Evolutionary conservation across 1,140 invertebrate species (phyloP).

Genomic region (Lepeophtheirus salmonis): DNA sequence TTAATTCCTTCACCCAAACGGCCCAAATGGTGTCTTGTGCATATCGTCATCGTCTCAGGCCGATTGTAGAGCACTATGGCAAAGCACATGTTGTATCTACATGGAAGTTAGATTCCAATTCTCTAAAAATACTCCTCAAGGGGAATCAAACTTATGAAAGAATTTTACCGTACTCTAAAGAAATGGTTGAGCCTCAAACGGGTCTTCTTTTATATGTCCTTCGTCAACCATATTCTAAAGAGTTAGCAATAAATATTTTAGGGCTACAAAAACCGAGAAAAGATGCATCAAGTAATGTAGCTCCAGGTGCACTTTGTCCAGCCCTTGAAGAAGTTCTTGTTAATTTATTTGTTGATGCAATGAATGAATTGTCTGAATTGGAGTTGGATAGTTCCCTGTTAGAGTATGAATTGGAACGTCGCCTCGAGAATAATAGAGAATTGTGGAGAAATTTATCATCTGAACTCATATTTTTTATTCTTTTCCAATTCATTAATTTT

Average conservation of each 20-base stretch:
- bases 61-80: constrained; percentile 79
- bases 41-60: constrained; percentile 67
- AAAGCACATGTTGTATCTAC: constrained; percentile 37
- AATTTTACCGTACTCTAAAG: constrained; percentile 62
- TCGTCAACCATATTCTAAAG: constrained; percentile 82
- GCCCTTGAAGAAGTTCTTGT: constrained; percentile 73
- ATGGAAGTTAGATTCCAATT: constrained; percentile 71
- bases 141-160: constrained; percentile 37
- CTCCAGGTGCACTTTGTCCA: constrained; percentile 6
- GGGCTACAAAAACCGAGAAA: constrained; percentile 62
- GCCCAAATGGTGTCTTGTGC: constrained; percentile 89
- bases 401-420: constrained; percentile 40
- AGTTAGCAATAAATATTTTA: constrained; percentile 87
- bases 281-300: not conserved
- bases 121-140: constrained; percentile 67
- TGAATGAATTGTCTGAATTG: no score
- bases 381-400: constrained; percentile 12
- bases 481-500: constrained; percentile 83
- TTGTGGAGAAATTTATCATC: constrained; percentile 83
- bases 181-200: constrained; percentile 72
- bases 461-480: constrained; percentile 84
- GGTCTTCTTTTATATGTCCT: constrained; percentile 68
- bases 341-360: constrained; percentile 68
- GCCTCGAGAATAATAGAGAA: constrained; percentile 40
- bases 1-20: constrained; percentile 60